A percentile compares a stretch with the other conserved stretches of the same genome.
Conservation (phyloP, 2,113 vertebrate genomes). For the Eublepharis macularius region DNA sequence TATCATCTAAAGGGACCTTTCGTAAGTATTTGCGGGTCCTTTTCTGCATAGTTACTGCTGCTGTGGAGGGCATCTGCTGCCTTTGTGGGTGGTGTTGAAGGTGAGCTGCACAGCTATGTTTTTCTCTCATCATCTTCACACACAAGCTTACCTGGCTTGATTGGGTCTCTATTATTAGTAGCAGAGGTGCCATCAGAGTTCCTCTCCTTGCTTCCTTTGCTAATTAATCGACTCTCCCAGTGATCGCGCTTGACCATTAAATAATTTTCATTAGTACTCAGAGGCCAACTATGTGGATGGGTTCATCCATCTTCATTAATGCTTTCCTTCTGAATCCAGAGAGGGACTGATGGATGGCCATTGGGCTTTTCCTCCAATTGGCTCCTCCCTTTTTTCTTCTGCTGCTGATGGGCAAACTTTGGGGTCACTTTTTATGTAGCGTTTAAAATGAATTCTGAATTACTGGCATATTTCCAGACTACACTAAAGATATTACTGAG, state of each 20-base stretch:
- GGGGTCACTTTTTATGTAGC: background rate
- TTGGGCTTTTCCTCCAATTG: slow-evolving; percentile 7
- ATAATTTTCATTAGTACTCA: slow-evolving; percentile 57
- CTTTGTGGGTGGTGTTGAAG: slow-evolving; percentile 43
- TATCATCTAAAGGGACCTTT: too few species aligned
- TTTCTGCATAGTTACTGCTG: too few species aligned
- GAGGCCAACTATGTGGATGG: slow-evolving; percentile 43
- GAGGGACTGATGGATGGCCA: slow-evolving; percentile 24
- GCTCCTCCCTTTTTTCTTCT: background rate
- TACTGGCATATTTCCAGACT: background rate
- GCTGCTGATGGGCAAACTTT: background rate
- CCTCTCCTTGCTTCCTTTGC: slow-evolving; percentile 28
- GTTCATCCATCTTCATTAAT: slow-evolving; percentile 63
- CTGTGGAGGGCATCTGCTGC: slow-evolving; percentile 1
- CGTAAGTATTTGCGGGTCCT: too few species aligned
- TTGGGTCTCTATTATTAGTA: slow-evolving; percentile 57
- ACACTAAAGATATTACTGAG: too few species aligned
- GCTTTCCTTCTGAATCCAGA: slow-evolving; percentile 30
- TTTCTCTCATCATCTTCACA: slow-evolving; percentile 18
- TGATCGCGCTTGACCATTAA: slow-evolving; percentile 62
- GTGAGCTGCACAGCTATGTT: slow-evolving; percentile 40
- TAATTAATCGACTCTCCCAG: slow-evolving; percentile 56
- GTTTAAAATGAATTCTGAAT: background rate
- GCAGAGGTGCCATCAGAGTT: slow-evolving; percentile 17
- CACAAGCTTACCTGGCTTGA: accelerated